Conservation (phyloP, 1,140 invertebrate species). For the Leptonema lineaticorne region DNA sequence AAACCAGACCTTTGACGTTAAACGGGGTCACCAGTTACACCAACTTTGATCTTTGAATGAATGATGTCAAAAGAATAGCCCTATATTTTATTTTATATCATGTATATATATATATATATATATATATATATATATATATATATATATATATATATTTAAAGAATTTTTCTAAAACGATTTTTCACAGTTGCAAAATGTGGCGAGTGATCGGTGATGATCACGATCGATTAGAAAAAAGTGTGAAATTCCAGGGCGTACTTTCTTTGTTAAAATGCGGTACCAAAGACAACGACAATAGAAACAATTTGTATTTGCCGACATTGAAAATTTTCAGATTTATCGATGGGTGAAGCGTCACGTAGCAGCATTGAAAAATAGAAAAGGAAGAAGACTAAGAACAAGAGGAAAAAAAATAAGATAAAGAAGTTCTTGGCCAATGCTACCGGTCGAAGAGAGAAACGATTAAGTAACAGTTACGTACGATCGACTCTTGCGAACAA, state of each 20-base stretch:
- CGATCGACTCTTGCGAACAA: conserved; percentile 2
- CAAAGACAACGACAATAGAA: neutral
- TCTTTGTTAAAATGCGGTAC: neutral
- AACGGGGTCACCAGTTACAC: conserved; percentile 11
- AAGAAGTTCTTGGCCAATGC: too few relatives aligned
- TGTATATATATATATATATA: too few relatives aligned
- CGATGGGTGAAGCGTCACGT: conserved; percentile 25
- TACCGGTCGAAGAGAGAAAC: conserved; percentile 20
- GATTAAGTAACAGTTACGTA: conserved; percentile 23
- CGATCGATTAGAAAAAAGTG: neutral
- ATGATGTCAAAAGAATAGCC: neutral
- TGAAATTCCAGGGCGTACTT: neutral
- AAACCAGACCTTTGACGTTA: conserved; percentile 3
- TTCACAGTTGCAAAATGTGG: neutral
- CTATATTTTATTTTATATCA: too few relatives aligned
- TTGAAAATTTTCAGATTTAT: neutral
- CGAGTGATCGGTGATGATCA: neutral
- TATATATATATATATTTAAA: too few relatives aligned
- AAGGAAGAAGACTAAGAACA: too few relatives aligned
- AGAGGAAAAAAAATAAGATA: conserved; percentile 17
- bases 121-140: too few relatives aligned
- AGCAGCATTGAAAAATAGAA: too few relatives aligned
- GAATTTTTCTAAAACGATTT: too few relatives aligned
- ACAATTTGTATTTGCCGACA: neutral
- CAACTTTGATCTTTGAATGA: conserved; percentile 12